Evolutionary conservation across 1,140 invertebrate species (phyloP), one percentile per base, ranked within the genome.

Genomic region (Orussus abietinus): DNA sequence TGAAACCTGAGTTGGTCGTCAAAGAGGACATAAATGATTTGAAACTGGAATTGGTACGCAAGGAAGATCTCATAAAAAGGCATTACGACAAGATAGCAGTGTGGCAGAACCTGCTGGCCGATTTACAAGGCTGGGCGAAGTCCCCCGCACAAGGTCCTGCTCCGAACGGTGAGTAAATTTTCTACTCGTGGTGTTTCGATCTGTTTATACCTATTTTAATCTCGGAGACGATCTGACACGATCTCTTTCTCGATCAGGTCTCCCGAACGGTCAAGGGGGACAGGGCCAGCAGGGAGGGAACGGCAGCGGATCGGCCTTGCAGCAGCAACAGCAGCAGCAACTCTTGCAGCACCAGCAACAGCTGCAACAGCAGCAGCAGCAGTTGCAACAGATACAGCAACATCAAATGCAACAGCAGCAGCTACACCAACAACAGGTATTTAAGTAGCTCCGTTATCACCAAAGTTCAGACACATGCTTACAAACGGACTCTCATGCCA

Each of bases 11-110:
- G 67, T 79, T 94, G 51, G 79, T 93, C 42, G 78, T 96, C 1
- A 91, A 90, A 72, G 92, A 97, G 72, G 92, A 95, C 61, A 90
- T 90, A 53, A 81, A 79, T 43, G 92, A 96, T 59, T 71, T 96
- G 10, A 82, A 83, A 55, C 73, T 81, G 28, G 92, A 96, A 66
- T 75, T 95, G 12, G 75, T 81, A 2, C 75, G 91, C 3, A 96
- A 96, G 66, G 92, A 96, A 41, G 84, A 89, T 37, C 68, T 96
- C 1, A 77, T 96, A 4, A 84, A 91, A 53, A 81, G 87, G 31
- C 91, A 95, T 61, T 90, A 92, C 61, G 91, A 94, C 20, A 92
- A 93, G 62, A 85, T 96, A 26, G 80, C 81, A 9, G 80, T 88
- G 29, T 96, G 92, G 92, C 91, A 95, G 64, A 85, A 81, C 53